Percentiles rank a stretch among this genome's conserved stretches.
Evolutionary conservation across 2,113 vertebrate genomes (phyloP).

Genomic region (Crotalus helleri): DNA sequence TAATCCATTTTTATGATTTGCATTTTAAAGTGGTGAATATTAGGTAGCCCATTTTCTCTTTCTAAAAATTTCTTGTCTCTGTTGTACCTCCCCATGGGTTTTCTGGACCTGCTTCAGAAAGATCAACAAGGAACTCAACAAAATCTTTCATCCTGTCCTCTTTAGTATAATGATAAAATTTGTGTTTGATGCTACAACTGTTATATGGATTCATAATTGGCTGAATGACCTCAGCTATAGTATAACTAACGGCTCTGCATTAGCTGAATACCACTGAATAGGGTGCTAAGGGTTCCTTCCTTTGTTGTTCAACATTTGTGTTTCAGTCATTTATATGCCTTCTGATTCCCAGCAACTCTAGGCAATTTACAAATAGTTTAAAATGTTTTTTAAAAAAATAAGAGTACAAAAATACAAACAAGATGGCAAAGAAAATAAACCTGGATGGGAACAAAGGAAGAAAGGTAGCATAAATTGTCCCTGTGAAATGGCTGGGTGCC

Average conservation of each 20-base stretch:
- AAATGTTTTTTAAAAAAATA: not conserved
- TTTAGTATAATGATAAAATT: not conserved
- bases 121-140: not conserved
- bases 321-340: not conserved
- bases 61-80: not conserved
- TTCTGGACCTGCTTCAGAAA: not conserved
- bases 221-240: not conserved
- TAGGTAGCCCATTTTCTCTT: not conserved
- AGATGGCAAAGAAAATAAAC: not conserved
- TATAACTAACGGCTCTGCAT: not conserved
- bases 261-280: not conserved
- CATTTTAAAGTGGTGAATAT: not conserved
- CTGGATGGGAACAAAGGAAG: not conserved
- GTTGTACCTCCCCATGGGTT: not conserved
- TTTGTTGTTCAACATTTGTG: not conserved
- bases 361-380: not conserved
- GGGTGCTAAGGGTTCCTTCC: not conserved
- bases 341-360: not conserved
- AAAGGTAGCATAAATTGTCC: not conserved
- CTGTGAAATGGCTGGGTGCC: not conserved
- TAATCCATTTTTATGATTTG: not conserved
- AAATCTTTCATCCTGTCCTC: not conserved
- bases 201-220: not conserved
- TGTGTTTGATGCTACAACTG: not conserved
- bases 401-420: not conserved